phyloP scores from a whole-genome alignment of 2,113 vertebrate species.

The Gila orcuttii region DNA sequence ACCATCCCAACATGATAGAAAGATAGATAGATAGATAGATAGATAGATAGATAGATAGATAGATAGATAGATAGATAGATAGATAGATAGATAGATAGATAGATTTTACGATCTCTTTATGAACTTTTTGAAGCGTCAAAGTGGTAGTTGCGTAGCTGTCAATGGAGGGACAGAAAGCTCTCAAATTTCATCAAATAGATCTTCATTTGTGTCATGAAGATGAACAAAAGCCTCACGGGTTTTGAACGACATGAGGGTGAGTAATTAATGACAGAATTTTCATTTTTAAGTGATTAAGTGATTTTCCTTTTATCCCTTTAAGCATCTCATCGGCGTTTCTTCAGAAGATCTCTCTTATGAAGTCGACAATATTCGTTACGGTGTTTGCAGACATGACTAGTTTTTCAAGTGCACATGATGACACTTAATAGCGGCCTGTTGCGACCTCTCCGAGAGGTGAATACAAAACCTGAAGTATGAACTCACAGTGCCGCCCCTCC shows the following conservation, averaged over 20 bases:
- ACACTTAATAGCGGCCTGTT: background rate
- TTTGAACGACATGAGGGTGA: background rate
- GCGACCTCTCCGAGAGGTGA: background rate
- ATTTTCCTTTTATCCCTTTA: background rate
- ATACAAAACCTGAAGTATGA: slow-evolving; percentile 34
- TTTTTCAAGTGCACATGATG: slow-evolving; percentile 28
- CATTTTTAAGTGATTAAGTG: background rate
- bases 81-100: too few species aligned
- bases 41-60: too few species aligned
- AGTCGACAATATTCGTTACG: background rate
- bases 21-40: too few species aligned
- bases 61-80: too few species aligned
- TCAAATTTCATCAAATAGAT: background rate
- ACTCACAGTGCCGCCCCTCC: background rate
- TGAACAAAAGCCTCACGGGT: background rate
- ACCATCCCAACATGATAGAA: too few species aligned
- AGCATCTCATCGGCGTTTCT: background rate
- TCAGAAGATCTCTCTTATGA: too few species aligned
- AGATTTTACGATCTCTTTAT: too few species aligned
- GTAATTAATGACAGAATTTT: background rate
- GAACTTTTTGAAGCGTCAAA: too few species aligned
- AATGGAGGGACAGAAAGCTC: too few species aligned
- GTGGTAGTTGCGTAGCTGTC: too few species aligned
- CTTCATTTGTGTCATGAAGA: background rate
- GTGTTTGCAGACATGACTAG: slow-evolving; percentile 29